phyloP scores from a whole-genome alignment of 1,140 invertebrate genomes.

The Atta colombica region DNA sequence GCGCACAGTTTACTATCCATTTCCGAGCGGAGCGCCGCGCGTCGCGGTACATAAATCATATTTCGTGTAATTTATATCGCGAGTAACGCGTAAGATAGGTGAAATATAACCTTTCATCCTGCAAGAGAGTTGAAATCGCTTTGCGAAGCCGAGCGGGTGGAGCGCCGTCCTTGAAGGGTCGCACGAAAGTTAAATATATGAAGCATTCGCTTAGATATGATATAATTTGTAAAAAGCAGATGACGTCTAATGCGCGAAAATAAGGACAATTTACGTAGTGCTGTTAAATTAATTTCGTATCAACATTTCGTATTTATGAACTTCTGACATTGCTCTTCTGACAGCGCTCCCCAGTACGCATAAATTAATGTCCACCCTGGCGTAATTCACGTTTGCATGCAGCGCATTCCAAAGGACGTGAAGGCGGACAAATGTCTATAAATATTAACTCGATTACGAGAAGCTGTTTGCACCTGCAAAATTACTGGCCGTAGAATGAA shows the following conservation, averaged over 20 bases:
- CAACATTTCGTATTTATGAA: slow-evolving; percentile 33
- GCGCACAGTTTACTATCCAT: slow-evolving; percentile 54
- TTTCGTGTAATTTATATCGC: slow-evolving; percentile 59
- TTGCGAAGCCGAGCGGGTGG: background rate
- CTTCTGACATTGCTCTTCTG: background rate
- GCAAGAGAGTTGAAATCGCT: slow-evolving; percentile 2
- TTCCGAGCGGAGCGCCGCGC: slow-evolving; percentile 48
- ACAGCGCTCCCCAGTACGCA: background rate
- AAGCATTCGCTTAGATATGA: background rate
- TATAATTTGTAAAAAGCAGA: background rate
- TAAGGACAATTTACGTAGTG: slow-evolving; percentile 2
- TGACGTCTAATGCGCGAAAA: background rate
- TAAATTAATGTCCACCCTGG: slow-evolving; percentile 42
- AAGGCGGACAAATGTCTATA: slow-evolving; percentile 32
- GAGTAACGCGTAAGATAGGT: slow-evolving; percentile 53
- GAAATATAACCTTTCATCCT: slow-evolving; percentile 47
- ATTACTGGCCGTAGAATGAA: background rate
- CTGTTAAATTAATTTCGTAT: slow-evolving; percentile 12
- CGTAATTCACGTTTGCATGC: slow-evolving; percentile 25
- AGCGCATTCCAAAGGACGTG: background rate
- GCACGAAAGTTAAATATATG: background rate
- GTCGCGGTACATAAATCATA: slow-evolving; percentile 54
- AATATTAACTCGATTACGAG: slow-evolving; percentile 34
- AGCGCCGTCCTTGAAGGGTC: background rate
- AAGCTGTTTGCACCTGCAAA: slow-evolving; percentile 35